phyloP scores from a whole-genome alignment of 2,888 invertebrate genomes.

The Phymatocera aterrima region DNA sequence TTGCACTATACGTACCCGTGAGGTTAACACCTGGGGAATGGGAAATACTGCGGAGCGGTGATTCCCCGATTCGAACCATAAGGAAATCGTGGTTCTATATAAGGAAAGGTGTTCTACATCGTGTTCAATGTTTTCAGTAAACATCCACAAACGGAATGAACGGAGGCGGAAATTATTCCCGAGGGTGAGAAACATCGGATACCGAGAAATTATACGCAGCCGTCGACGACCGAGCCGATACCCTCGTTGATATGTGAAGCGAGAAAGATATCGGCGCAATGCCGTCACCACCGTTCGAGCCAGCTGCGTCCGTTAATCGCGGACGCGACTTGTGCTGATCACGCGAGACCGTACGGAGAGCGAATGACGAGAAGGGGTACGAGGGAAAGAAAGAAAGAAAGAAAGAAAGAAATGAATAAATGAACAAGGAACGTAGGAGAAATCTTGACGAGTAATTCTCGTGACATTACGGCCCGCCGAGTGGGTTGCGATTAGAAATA shows the following conservation, averaged over 20 bases:
- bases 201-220: neutral
- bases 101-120: neutral
- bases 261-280: conserved; percentile 26
- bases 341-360: neutral
- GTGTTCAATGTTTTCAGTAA: neutral
- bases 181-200: neutral
- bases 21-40: conserved; percentile 20
- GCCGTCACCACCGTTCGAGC: conserved; percentile 10
- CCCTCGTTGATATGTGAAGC: conserved; percentile 11
- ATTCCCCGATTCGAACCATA: neutral
- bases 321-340: neutral
- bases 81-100: neutral
- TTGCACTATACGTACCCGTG: neutral
- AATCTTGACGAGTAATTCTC: neutral
- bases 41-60: neutral
- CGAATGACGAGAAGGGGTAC: neutral
- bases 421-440: neutral
- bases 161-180: neutral
- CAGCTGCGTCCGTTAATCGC: conserved; percentile 12
- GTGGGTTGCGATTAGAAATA: no score
- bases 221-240: neutral
- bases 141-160: neutral
- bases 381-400: neutral
- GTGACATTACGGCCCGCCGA: neutral
- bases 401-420: neutral